phyloP scores from a whole-genome alignment of 2,113 vertebrate genomes.

The Budorcas taxicolor region DNA sequence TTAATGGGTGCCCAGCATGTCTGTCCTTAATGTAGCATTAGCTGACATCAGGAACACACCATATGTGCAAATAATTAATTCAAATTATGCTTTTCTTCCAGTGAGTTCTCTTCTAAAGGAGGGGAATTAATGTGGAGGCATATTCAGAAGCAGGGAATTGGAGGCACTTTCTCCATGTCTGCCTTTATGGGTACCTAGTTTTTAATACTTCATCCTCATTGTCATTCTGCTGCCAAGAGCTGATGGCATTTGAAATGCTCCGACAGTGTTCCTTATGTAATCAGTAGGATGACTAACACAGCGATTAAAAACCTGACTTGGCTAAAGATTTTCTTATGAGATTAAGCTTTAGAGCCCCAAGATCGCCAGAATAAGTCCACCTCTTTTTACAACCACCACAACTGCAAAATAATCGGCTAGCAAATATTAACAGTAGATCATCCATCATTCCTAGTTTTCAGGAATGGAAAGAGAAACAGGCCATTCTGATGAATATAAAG shows the following conservation, averaged over 20 bases:
- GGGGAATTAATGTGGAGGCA: constrained; percentile 76
- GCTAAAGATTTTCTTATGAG: constrained; percentile 67
- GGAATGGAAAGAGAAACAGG: not conserved
- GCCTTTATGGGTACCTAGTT: constrained; percentile 63
- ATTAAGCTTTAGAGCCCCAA: constrained; percentile 57
- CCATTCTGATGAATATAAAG: not conserved
- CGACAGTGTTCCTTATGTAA: constrained; percentile 77
- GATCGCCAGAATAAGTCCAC: constrained; percentile 27
- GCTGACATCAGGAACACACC: constrained; percentile 80
- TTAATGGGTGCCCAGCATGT: constrained; percentile 82
- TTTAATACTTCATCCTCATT: constrained; percentile 72
- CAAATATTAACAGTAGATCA: not conserved
- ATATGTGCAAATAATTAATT: constrained; percentile 85
- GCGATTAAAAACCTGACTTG: constrained; percentile 74
- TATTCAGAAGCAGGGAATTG: constrained; percentile 61
- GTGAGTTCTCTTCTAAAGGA: constrained; percentile 71
- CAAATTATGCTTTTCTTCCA: constrained; percentile 79
- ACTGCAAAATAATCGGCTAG: not conserved
- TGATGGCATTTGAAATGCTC: constrained; percentile 78
- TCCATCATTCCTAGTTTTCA: not conserved
- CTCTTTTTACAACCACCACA: not conserved
- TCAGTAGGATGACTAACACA: constrained; percentile 75
- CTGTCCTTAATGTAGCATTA: constrained; percentile 82
- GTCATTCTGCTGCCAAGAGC: constrained; percentile 74
- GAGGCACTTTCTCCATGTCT: constrained; percentile 63